Base-by-base conservation (phyloP, 2,113 vertebrate species). In the Melanostigma gelatinosum region DNA sequence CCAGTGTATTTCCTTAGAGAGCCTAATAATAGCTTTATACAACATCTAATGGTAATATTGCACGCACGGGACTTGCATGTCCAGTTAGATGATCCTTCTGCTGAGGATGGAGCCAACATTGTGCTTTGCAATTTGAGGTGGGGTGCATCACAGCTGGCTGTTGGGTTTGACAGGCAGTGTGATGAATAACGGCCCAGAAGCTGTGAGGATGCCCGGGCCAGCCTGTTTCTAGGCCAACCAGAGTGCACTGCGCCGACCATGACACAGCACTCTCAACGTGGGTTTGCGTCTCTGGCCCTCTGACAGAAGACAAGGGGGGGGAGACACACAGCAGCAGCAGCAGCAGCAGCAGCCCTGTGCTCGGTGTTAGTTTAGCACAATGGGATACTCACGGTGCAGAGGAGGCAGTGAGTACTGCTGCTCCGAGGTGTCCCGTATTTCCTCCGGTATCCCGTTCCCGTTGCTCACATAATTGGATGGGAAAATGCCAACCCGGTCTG, bases 381-480 rank as follows among this genome's bases (percentile, higher is more conserved):
- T 84, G 60, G 76, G 77, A 79, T 91, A 95, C 94, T 94, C 90
- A 95, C 94, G 89, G 89, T 95, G 93, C 82, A 95, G 89, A 73
- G 91, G 88, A 52, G 93, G 93, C 58, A 95, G 87, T 0, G 89
- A 11, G 76, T 88, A 94, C 64, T 85, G 83, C 85, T 94, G 44
- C 85, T 93, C 91, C 24, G 89, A 64, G 22, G 82, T 88, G 66
- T 93, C 92, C 88, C 94, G 93, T 12, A 91, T 89, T 57, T 95
- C 94, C 88, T 95, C 94, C 82, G 94, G 93, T 48, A 96, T 96
- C 87, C 93, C 92, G 66, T 94, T 94, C 75, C 95, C 95, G 82
- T 90, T 96, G 92, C 96, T 97, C 91, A 98, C 97, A 92, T 99
- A 99, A 91, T 98, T 98, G 91, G 96, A 96, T 76, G 97, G 98